A percentile compares a stretch with the other conserved stretches of the same genome.
These are phyloP conservation scores for Troilus luridus DNA, from an alignment of 2,888 invertebrate species.

Conservation along the genomic window DNA sequence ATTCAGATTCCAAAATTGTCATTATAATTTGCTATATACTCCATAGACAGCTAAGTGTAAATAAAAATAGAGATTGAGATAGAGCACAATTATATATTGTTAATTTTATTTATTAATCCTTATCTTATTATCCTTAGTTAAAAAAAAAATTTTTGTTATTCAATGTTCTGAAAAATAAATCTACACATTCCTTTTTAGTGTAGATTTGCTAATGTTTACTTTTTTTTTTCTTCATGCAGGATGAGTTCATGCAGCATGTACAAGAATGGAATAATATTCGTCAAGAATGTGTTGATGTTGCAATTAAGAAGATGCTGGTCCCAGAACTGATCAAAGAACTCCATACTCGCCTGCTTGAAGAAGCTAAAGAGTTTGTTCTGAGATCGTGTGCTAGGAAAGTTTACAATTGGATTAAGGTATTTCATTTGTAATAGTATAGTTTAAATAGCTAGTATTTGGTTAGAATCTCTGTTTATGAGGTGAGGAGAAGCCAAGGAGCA, in stretches of 20 bases:
- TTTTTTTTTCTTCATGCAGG: slow-evolving; percentile 71
- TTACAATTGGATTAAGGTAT: slow-evolving; percentile 88
- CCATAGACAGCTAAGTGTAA: too few relatives aligned
- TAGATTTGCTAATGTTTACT: not conserved
- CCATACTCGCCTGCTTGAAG: slow-evolving; percentile 82
- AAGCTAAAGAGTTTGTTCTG: slow-evolving; percentile 89
- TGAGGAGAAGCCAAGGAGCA: too few relatives aligned
- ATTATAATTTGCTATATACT: too few relatives aligned
- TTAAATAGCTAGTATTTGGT: not conserved
- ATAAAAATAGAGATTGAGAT: not conserved
- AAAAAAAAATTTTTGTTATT: not conserved
- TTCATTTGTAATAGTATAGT: not conserved
- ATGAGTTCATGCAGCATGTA: slow-evolving; percentile 94
- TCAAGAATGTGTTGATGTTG: slow-evolving; percentile 88
- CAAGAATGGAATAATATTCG: slow-evolving; percentile 96
- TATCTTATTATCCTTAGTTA: not conserved
- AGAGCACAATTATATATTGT: not conserved
- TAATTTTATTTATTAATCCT: not conserved
- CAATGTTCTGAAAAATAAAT: not conserved
- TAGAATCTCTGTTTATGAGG: too few relatives aligned
- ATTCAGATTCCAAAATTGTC: too few relatives aligned
- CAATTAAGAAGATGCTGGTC: slow-evolving; percentile 88
- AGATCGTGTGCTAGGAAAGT: slow-evolving; percentile 88
- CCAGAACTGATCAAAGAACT: slow-evolving; percentile 92
- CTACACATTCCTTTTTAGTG: not conserved